A percentile compares a stretch with the other conserved stretches of the same genome.
phyloP scores from a whole-genome alignment of 2,113 vertebrate species.

The Mesocricetus auratus region DNA sequence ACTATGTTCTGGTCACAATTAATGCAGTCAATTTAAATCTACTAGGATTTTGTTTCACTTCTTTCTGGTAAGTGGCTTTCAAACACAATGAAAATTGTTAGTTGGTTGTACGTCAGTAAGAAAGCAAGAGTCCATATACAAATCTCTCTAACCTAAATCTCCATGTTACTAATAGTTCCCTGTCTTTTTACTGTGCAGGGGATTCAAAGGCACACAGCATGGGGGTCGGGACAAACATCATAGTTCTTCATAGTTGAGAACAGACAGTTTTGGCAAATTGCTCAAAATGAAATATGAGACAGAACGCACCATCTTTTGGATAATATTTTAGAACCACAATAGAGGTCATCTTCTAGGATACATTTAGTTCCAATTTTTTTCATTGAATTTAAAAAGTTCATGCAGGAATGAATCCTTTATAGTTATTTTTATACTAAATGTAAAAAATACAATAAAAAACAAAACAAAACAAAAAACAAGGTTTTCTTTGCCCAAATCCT shows the following conservation, averaged over 20 bases:
- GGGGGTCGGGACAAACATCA: not conserved
- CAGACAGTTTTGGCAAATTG: constrained; percentile 15
- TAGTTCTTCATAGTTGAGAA: not conserved
- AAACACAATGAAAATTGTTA: constrained; percentile 35
- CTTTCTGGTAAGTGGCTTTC: constrained; percentile 37
- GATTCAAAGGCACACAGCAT: constrained; percentile 5
- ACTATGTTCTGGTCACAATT: constrained; percentile 13
- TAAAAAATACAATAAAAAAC: not conserved
- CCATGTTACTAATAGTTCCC: constrained; percentile 2
- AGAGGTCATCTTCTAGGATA: constrained; percentile 1
- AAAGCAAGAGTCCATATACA: constrained; percentile 49
- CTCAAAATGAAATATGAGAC: constrained; percentile 37
- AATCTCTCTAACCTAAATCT: constrained; percentile 16
- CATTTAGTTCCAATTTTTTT: not conserved
- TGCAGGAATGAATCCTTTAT: not conserved
- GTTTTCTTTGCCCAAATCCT: not conserved
- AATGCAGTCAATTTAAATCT: not conserved
- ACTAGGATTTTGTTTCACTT: constrained; percentile 21
- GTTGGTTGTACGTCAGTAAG: constrained; percentile 14
- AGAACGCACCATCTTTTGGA: not conserved
- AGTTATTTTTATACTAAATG: constrained; percentile 31
- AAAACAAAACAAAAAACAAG: not conserved
- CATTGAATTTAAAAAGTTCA: not conserved
- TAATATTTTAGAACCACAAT: constrained; percentile 18
- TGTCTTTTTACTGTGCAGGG: not conserved